A percentile compares a stretch with the other conserved stretches of the same genome.
phyloP scores from a whole-genome alignment of 2,113 vertebrate species.

The Addax nasomaculatus region DNA sequence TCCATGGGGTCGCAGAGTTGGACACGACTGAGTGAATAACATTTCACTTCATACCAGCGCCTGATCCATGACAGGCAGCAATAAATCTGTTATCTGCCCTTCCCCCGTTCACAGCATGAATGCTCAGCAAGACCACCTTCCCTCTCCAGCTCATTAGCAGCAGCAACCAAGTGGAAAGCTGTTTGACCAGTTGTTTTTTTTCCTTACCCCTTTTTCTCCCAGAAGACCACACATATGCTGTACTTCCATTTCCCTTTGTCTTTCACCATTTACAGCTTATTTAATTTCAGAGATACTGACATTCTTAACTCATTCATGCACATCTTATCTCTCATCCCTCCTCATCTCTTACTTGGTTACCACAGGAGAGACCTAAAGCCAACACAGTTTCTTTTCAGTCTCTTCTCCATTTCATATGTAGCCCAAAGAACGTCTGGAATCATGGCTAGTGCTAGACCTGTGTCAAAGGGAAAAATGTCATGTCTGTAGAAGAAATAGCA shows the following conservation, averaged over 20 bases:
- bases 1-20: not conserved
- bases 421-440: not conserved
- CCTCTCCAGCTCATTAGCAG: not conserved
- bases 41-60: not conserved
- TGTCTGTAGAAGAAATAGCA: not conserved
- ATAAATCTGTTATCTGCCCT: not conserved
- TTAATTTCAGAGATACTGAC: not conserved
- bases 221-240: not conserved
- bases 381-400: not conserved
- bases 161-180: not conserved
- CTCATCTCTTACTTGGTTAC: not conserved
- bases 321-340: not conserved
- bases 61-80: not conserved
- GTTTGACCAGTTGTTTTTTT: not conserved
- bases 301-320: not conserved
- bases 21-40: not conserved
- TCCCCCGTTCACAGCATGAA: rapidly evolving
- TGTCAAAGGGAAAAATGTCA: not conserved
- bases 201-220: not conserved
- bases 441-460: not conserved
- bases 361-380: not conserved
- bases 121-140: not conserved
- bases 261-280: not conserved
- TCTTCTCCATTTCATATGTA: not conserved
- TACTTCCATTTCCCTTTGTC: not conserved